A percentile compares a stretch with the other conserved stretches of the same genome.
Conservation (phyloP, 2,113 vertebrate genomes). For the Nannospalax galili region DNA sequence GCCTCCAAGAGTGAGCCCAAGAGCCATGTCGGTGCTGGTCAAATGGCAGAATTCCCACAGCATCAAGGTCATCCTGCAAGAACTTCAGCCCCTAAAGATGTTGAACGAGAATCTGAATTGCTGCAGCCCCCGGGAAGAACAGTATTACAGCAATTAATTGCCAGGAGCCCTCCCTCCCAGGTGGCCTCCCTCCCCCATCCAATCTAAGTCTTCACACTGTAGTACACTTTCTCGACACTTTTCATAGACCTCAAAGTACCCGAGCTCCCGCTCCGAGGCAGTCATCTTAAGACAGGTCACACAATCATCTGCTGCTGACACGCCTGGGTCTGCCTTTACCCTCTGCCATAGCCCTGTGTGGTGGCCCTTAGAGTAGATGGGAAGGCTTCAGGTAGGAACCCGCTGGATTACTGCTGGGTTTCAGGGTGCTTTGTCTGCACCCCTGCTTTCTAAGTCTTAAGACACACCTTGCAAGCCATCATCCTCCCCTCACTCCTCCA, state of each 20-base stretch:
- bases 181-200: conserved; percentile 80
- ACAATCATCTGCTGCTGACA: conserved; percentile 89
- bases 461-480: conserved; percentile 73
- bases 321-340: conserved; percentile 81
- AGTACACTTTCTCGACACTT: conserved; percentile 90
- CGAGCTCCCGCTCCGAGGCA: conserved; percentile 86
- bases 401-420: conserved; percentile 87
- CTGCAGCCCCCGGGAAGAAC: conserved; percentile 97
- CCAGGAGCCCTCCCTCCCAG: no score
- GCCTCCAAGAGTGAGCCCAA: conserved; percentile 96
- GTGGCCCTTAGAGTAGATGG: conserved; percentile 83
- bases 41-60: conserved; percentile 98
- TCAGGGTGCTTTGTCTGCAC: conserved; percentile 84
- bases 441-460: conserved; percentile 79
- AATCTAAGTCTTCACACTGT: conserved; percentile 89
- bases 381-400: conserved; percentile 83
- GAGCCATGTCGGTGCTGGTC: conserved; percentile 91
- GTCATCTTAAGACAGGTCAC: conserved; percentile 88
- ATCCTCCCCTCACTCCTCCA: conserved; percentile 28
- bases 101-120: conserved; percentile 97
- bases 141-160: conserved; percentile 96
- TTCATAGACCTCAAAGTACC: conserved; percentile 90
- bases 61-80: conserved; percentile 96
- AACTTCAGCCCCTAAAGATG: conserved; percentile 96
- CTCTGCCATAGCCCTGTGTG: conserved; percentile 72